A percentile compares a stretch with the other conserved stretches of the same genome.
These are phyloP conservation scores for Pseudochirops corinnae DNA, from an alignment of 2,797 vertebrate genomes.

Conservation along the genomic window DNA sequence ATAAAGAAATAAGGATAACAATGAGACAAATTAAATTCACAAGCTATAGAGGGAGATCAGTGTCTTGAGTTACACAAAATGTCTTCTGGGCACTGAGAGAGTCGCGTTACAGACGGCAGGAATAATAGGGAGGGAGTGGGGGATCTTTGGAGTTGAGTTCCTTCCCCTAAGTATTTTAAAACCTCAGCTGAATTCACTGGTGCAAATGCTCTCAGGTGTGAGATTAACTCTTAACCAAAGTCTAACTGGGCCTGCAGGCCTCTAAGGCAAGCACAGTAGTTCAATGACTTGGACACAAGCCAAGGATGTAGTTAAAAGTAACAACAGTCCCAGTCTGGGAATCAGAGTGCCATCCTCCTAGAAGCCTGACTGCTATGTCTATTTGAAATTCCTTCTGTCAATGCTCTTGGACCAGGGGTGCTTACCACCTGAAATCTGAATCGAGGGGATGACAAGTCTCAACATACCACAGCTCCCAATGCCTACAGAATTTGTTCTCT, in stretches of 20 bases:
- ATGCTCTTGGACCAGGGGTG: slow-evolving; percentile 25
- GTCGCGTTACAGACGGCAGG: background rate
- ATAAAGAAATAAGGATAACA: slow-evolving; percentile 30
- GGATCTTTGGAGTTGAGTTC: background rate
- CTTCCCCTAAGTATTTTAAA: background rate
- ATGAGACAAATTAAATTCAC: slow-evolving; percentile 43
- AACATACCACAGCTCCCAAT: slow-evolving; percentile 44
- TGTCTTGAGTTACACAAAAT: slow-evolving; percentile 25
- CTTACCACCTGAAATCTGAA: slow-evolving; percentile 68
- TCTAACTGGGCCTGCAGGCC: slow-evolving; percentile 7
- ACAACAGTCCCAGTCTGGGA: background rate
- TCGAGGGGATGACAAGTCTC: slow-evolving; percentile 66
- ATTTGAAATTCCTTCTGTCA: slow-evolving; percentile 55
- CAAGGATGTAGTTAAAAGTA: slow-evolving; percentile 17
- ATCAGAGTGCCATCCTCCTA: background rate
- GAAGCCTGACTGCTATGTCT: slow-evolving; percentile 36
- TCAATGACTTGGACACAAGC: background rate
- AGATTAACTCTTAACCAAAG: slow-evolving; percentile 39
- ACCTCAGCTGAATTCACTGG: slow-evolving; percentile 9
- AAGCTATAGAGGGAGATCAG: background rate
- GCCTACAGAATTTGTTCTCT: slow-evolving; percentile 49
- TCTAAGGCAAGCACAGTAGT: slow-evolving; percentile 12
- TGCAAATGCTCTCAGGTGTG: slow-evolving; percentile 34
- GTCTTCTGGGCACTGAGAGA: slow-evolving; percentile 28
- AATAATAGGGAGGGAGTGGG: background rate